Conservation (phyloP, 2,888 invertebrate species). For the Xylota segnis region DNA sequence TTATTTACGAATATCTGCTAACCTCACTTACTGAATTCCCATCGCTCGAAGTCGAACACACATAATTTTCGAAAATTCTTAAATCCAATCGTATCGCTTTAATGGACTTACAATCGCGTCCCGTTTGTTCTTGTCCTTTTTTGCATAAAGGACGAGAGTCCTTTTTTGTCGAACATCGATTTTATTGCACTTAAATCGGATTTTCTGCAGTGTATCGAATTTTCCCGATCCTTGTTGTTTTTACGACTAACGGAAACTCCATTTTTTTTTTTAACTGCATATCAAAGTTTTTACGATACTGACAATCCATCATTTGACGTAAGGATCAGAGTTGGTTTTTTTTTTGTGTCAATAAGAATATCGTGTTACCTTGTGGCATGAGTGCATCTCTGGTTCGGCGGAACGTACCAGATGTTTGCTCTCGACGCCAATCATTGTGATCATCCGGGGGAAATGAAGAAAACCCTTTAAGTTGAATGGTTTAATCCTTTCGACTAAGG, state of each 20-base stretch:
- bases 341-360: constrained; percentile 57
- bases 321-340: constrained; percentile 56
- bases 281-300: constrained; percentile 61
- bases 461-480: constrained; percentile 44
- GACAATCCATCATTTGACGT: constrained; percentile 63
- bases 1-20: constrained; percentile 36
- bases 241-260: constrained; percentile 68
- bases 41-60: constrained; percentile 53
- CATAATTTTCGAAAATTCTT: neutral
- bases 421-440: constrained; percentile 59
- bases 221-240: constrained; percentile 57
- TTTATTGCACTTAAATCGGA: constrained; percentile 73
- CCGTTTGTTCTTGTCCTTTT: constrained; percentile 38
- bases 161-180: constrained; percentile 61
- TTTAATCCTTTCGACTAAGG: constrained; percentile 71
- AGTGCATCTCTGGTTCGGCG: constrained; percentile 28
- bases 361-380: constrained; percentile 59
- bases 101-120: constrained; percentile 81
- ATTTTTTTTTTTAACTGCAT: constrained; percentile 37
- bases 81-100: constrained; percentile 83
- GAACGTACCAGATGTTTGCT: constrained; percentile 57
- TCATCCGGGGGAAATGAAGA: constrained; percentile 25
- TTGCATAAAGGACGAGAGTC: constrained; percentile 66
- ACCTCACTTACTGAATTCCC: constrained; percentile 29
- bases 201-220: constrained; percentile 73